These are phyloP conservation scores for Heliconius hermathena DNA, from an alignment of 1,140 invertebrate genomes.

Conservation along the genomic window DNA sequence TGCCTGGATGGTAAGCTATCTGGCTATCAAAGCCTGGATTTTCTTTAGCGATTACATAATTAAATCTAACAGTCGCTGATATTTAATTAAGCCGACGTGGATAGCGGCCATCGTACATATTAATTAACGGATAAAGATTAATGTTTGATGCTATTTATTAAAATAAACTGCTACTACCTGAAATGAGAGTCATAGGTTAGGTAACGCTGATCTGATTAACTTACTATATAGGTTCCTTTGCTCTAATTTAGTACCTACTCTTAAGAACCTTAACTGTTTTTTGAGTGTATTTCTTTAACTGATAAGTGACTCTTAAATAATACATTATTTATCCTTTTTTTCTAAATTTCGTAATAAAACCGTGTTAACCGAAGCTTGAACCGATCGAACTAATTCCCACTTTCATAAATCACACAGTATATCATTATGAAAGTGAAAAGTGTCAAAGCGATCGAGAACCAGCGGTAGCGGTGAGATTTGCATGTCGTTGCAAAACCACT, in stretches of 20 bases:
- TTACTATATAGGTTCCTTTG: not conserved
- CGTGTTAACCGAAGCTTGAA: not conserved
- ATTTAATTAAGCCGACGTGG: constrained; percentile 43
- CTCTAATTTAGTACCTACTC: too few species aligned
- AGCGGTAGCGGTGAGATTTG: constrained; percentile 46
- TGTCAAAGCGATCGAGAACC: constrained; percentile 37
- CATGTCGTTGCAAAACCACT: constrained; percentile 43
- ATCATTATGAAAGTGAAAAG: constrained; percentile 36
- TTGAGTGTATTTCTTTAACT: too few species aligned
- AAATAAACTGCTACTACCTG: constrained; percentile 18
- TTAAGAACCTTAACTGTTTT: too few species aligned
- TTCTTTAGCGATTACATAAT: constrained; percentile 38
- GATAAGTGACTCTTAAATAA: not conserved
- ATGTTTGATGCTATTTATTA: constrained; percentile 17
- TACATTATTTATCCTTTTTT: not conserved
- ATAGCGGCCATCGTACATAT: constrained; percentile 36
- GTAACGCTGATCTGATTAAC: not conserved
- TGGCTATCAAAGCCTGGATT: constrained; percentile 27
- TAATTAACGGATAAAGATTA: constrained; percentile 29
- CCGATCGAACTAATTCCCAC: not conserved
- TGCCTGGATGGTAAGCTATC: constrained; percentile 31
- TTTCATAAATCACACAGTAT: constrained; percentile 42
- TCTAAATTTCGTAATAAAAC: too few species aligned
- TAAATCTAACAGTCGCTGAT: constrained; percentile 42
- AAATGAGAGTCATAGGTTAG: not conserved